These are phyloP conservation scores for Leptopilina myrica DNA, from an alignment of 2,888 invertebrate genomes.

Conservation along the genomic window DNA sequence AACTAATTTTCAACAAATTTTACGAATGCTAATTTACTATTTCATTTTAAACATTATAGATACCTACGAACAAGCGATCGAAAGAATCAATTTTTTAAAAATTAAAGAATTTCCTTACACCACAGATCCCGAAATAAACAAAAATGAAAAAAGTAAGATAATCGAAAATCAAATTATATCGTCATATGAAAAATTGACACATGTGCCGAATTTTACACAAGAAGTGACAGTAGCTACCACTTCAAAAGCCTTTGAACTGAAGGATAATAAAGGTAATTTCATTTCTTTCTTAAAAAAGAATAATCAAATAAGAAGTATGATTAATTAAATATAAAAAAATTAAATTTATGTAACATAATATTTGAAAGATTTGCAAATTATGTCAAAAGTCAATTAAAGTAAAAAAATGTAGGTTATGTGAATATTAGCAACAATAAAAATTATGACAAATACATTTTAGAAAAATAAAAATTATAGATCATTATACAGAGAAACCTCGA, in stretches of 20 bases:
- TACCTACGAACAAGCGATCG: not conserved
- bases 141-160: not conserved
- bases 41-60: not conserved
- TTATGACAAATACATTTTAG: too few relatives aligned
- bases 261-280: not conserved
- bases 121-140: not conserved
- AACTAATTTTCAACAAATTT: not conserved
- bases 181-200: not conserved
- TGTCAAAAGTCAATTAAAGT: too few relatives aligned
- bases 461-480: too few relatives aligned
- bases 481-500: too few relatives aligned
- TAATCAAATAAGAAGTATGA: not conserved
- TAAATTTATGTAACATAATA: too few relatives aligned
- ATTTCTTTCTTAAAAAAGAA: not conserved
- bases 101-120: not conserved
- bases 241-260: not conserved
- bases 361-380: too few relatives aligned
- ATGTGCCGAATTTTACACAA: not conserved
- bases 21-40: not conserved
- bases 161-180: not conserved
- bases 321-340: not conserved
- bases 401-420: too few relatives aligned
- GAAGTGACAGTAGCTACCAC: not conserved
- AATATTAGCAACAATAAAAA: too few relatives aligned
- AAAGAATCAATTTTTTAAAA: not conserved